phyloP scores from a whole-genome alignment of 2,113 vertebrate species.

The Pangasianodon hypophthalmus region DNA sequence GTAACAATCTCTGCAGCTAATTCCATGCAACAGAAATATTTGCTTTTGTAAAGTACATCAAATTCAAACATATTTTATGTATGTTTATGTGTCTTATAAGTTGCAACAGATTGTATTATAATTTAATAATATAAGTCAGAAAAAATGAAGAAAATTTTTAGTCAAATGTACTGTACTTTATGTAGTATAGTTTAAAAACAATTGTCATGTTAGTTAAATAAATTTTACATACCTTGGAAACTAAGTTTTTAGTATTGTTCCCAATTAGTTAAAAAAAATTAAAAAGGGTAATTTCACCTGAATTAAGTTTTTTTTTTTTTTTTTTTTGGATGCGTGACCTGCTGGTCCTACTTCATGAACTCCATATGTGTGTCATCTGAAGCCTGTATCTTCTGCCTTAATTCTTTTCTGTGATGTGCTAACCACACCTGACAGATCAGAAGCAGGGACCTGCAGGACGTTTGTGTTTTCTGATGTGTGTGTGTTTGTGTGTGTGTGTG shows the following conservation, averaged over 20 bases:
- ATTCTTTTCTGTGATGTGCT: background rate
- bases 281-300: background rate
- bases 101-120: background rate
- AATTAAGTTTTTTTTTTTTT: background rate
- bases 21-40: background rate
- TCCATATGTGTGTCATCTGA: background rate
- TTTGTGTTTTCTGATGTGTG: conserved; percentile 23
- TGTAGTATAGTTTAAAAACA: background rate
- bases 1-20: background rate
- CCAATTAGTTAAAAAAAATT: background rate
- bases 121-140: background rate
- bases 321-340: background rate
- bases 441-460: conserved; percentile 23
- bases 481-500: background rate
- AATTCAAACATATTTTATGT: background rate
- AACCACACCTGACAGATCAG: conserved; percentile 42
- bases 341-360: background rate
- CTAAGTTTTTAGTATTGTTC: background rate
- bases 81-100: background rate
- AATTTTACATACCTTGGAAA: background rate
- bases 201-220: background rate
- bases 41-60: background rate
- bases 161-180: background rate
- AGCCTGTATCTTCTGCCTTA: background rate
- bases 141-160: background rate